These are phyloP conservation scores for Anarrhichthys ocellatus DNA, from an alignment of 2,113 vertebrate genomes.

Conservation along the genomic window DNA sequence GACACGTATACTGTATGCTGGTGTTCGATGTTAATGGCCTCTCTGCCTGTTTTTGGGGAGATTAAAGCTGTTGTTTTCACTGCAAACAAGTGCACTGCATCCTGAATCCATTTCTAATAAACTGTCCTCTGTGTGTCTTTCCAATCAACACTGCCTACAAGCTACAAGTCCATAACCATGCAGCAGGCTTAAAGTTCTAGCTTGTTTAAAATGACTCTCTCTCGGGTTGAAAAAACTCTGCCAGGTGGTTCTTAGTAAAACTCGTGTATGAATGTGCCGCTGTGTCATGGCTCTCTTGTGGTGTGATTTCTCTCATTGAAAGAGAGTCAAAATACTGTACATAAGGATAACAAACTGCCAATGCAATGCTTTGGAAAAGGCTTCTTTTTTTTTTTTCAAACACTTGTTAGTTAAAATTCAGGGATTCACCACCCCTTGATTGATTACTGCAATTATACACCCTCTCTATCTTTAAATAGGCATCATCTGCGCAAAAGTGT, in stretches of 20 bases:
- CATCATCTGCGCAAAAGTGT: conserved; percentile 24
- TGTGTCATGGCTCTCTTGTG: conserved; percentile 21
- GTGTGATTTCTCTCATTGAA: conserved; percentile 25
- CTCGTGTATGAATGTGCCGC: conserved; percentile 32
- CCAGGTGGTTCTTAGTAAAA: conserved; percentile 48
- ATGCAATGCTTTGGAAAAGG: conserved; percentile 22
- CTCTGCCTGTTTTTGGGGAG: conserved; percentile 65
- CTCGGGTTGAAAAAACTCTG: conserved; percentile 36
- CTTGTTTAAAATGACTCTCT: conserved; percentile 42
- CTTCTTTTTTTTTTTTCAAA: conserved; percentile 17
- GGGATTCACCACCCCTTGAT: conserved; percentile 53
- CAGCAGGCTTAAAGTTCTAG: conserved; percentile 13
- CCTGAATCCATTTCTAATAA: conserved; percentile 50
- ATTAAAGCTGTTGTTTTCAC: conserved; percentile 72
- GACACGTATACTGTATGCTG: conserved; percentile 33
- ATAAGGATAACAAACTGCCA: conserved; percentile 16
- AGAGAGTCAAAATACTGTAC: conserved; percentile 20
- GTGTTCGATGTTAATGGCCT: conserved; percentile 64
- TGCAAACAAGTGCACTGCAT: conserved; percentile 55
- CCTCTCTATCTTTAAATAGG: conserved; percentile 63
- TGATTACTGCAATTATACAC: conserved; percentile 68
- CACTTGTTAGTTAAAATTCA: conserved; percentile 39
- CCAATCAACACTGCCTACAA: conserved; percentile 6
- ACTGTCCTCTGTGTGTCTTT: conserved; percentile 16
- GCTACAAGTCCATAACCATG: conserved; percentile 11